These are phyloP conservation scores for Peromyscus polionotus DNA, from an alignment of 2,113 vertebrate genomes.

Conservation along the genomic window DNA sequence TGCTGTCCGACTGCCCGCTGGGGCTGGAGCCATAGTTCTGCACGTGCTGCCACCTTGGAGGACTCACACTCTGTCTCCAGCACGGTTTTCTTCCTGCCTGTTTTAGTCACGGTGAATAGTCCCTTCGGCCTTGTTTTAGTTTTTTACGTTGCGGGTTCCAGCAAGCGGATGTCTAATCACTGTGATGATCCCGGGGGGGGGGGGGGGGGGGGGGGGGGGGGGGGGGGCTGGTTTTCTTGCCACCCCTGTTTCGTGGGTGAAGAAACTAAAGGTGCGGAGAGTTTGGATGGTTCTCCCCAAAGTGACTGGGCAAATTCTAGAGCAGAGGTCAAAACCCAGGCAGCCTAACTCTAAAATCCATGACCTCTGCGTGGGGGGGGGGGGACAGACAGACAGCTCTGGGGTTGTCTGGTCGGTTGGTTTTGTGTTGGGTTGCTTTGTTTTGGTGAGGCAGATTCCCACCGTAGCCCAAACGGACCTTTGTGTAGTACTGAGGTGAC, in stretches of 20 bases:
- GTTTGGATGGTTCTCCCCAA: not conserved
- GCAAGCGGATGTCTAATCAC: not conserved
- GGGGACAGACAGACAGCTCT: not conserved
- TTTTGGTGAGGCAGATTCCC: not conserved
- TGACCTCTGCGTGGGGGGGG: not conserved
- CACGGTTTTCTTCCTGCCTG: not conserved
- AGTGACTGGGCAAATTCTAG: not conserved
- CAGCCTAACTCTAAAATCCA: not conserved
- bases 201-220: not conserved
- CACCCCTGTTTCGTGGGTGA: not conserved
- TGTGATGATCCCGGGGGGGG: not conserved
- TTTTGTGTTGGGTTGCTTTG: not conserved
- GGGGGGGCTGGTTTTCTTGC: not conserved
- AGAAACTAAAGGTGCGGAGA: conserved; percentile 22
- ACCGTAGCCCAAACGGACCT: not conserved
- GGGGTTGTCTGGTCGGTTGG: too few species aligned
- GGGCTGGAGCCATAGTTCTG: not conserved
- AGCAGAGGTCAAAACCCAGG: not conserved
- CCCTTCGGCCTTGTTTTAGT: not conserved
- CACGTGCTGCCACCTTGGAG: not conserved
- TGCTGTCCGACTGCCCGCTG: not conserved
- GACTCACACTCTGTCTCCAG: not conserved
- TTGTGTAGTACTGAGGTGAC: not conserved
- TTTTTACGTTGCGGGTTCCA: not conserved
- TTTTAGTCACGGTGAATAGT: not conserved